Percentiles rank a stretch among this genome's conserved stretches.
phyloP scores from a whole-genome alignment of 2,888 invertebrate genomes.

The Mythimna vitellina region DNA sequence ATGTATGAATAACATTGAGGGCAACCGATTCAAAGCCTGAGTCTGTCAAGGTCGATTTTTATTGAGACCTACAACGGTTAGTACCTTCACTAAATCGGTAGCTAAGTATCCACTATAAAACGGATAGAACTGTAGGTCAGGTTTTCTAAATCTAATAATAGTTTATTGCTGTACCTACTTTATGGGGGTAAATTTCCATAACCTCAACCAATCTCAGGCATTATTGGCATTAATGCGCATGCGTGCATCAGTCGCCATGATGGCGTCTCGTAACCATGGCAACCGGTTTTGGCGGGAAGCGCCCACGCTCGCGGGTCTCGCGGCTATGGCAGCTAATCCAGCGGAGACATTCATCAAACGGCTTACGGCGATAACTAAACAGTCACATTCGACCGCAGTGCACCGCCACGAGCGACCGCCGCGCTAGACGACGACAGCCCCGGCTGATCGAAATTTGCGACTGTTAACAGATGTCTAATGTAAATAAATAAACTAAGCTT shows the following conservation, averaged over 20 bases:
- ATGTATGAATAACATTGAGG: not conserved
- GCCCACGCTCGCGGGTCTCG: conserved; percentile 72
- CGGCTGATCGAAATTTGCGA: conserved; percentile 83
- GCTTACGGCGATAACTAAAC: conserved; percentile 60
- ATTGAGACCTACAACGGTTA: not conserved
- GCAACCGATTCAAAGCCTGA: conserved; percentile 12
- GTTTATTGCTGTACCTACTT: conserved; percentile 18
- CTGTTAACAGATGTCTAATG: conserved; percentile 67
- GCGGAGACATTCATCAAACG: conserved; percentile 60
- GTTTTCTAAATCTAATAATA: conserved; percentile 19
- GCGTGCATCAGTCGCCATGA: conserved; percentile 57
- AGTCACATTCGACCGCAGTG: conserved; percentile 88
- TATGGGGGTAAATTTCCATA: conserved; percentile 18
- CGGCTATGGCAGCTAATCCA: conserved; percentile 56
- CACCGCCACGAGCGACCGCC: conserved; percentile 86
- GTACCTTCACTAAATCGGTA: not conserved
- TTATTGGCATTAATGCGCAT: conserved; percentile 41
- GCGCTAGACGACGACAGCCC: conserved; percentile 84
- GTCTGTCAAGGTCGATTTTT: not conserved
- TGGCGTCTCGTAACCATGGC: conserved; percentile 82
- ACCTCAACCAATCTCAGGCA: conserved; percentile 11
- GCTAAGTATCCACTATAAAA: not conserved
- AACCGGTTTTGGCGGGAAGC: conserved; percentile 88
- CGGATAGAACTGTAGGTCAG: conserved; percentile 1
- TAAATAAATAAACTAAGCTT: conserved; percentile 66